phyloP scores from a whole-genome alignment of 2,888 invertebrate species.

The Tinea trinotella region DNA sequence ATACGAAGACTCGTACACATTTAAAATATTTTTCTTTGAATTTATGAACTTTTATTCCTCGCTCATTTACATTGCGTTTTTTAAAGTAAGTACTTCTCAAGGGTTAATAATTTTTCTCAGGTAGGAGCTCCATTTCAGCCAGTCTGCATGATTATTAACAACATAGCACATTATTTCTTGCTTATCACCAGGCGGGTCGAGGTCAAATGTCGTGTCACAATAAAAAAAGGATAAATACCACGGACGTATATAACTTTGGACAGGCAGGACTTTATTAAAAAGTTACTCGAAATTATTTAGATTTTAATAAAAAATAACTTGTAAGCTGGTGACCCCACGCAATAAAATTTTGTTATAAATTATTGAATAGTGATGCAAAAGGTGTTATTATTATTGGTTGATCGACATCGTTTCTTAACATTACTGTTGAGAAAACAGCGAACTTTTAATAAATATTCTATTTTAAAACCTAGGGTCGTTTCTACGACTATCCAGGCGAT shows the following conservation, averaged over 20 bases:
- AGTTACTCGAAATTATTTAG: no score
- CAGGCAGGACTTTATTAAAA: not conserved
- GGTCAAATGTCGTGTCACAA: no score
- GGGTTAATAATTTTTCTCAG: not conserved
- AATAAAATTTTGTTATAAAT: no score
- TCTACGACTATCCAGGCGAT: slow-evolving; percentile 91
- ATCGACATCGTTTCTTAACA: no score
- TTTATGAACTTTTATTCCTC: slow-evolving; percentile 99
- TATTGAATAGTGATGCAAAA: no score
- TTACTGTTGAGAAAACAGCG: no score
- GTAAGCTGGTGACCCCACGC: no score
- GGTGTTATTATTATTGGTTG: no score
- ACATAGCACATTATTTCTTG: not conserved
- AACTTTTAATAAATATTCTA: not conserved
- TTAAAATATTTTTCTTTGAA: slow-evolving; percentile 98
- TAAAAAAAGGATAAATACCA: no score
- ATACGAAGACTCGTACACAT: slow-evolving; percentile 97
- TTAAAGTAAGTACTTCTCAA: slow-evolving; percentile 78
- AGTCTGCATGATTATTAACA: not conserved
- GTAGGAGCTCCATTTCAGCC: not conserved
- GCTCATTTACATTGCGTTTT: slow-evolving; percentile 98
- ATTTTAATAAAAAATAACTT: no score
- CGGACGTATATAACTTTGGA: no score
- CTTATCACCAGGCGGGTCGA: no score
- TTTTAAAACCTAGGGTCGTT: slow-evolving; percentile 76